Evolutionary conservation across 2,797 vertebrate genomes (phyloP), one percentile per base, ranked within the genome.

Genomic region (Gadopsis bispinosus): DNA sequence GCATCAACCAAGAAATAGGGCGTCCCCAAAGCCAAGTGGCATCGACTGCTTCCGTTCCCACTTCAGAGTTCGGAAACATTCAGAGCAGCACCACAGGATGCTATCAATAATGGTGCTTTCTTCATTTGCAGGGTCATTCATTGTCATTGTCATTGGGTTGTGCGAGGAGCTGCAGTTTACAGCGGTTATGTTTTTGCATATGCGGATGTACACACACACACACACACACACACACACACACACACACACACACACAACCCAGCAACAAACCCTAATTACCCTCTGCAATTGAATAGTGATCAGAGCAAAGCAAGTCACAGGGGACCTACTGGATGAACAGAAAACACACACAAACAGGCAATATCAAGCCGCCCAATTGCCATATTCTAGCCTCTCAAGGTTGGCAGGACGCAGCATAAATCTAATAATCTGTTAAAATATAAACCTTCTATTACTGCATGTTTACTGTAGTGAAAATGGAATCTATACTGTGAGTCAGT

Each of bases 251-350:
- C 59, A 69, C 54, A 82, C 88, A 84, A 68, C 86, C 73, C 37
- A 65, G 85, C 89, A 91, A 89, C 85, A 86, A 84, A 72, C 77
- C 76, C 67, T 86, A 86, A 88, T 91, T 83, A 86, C 54, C 47
- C 53, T 79, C 67, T 80, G 54, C 72, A 81, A 82, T 53, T 80
- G 50, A 85, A 79, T 62, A 68, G 53, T 62, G 55, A 85, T 83
- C 66, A 81, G 53, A 81, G 53, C 12, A 62, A 79, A 77, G 70
- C 77, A 75, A 72, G 58, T 73, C 66, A 22, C 62, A 39, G 22
- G 58, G 41, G 65, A 84, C 7, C 13, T 9, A 55, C 22, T 19
- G 37, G 39, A 79, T 62, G 26, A 69, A 35, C 47, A 45, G 43
- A 43, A 3, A 9, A 72, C 22, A 51, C 10, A 45, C 37, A 31